Evolutionary conservation across 2,113 vertebrate species (phyloP).

Genomic region (Hemicordylus capensis): DNA sequence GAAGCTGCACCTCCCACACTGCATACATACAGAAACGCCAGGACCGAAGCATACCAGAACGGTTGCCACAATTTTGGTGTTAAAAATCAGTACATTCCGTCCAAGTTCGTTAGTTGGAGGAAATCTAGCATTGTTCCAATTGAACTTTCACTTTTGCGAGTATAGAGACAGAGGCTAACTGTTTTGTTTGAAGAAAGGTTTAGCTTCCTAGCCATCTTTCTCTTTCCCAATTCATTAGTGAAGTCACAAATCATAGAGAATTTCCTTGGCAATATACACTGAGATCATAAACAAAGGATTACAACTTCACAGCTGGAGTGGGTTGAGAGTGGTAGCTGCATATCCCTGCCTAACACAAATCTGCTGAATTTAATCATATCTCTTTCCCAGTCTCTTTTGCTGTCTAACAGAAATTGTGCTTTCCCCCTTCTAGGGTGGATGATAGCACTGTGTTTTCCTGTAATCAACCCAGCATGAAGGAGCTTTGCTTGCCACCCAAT

Average conservation of each 20-base stretch:
- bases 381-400: no score
- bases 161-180: background rate
- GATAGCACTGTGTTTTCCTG: accelerated
- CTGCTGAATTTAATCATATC: accelerated
- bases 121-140: background rate
- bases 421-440: background rate
- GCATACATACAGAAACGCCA: no score
- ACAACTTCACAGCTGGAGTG: conserved; percentile 23
- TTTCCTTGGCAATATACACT: conserved; percentile 65
- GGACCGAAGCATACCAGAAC: background rate
- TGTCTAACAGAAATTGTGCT: no score
- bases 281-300: conserved; percentile 51
- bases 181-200: conserved; percentile 7
- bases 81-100: background rate
- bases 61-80: no score
- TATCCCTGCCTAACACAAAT: background rate
- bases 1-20: no score
- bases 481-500: background rate
- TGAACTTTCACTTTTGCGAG: background rate
- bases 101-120: background rate
- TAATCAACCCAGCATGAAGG: background rate
- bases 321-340: background rate
- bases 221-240: conserved; percentile 33
- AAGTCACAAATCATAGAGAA: conserved; percentile 41
- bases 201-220: conserved; percentile 7